phyloP scores from a whole-genome alignment of 2,113 vertebrate species.

The Cynoglossus semilaevis region DNA sequence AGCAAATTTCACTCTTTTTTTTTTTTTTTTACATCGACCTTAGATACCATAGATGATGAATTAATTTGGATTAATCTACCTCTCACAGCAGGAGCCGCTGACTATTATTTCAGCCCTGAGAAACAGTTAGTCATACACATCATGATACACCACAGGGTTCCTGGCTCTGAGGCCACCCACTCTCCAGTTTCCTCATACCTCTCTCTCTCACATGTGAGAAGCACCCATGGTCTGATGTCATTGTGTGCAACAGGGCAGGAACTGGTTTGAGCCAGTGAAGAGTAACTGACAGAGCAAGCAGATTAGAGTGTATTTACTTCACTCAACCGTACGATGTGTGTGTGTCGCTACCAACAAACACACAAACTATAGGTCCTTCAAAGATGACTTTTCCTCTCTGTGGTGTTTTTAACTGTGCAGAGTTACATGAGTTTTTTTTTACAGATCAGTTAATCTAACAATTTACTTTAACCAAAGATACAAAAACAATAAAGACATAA shows the following conservation, averaged over 20 bases:
- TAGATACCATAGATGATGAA: too few relatives aligned
- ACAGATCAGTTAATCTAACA: too few relatives aligned
- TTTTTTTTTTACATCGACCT: too few relatives aligned
- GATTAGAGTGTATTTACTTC: conserved; percentile 59
- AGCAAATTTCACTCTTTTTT: not conserved
- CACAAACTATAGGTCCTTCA: too few relatives aligned
- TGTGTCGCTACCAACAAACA: not conserved
- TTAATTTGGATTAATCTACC: too few relatives aligned
- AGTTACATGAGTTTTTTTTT: too few relatives aligned
- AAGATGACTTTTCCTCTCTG: too few relatives aligned
- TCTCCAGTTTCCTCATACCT: conserved; percentile 23
- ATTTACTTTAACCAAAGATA: too few relatives aligned
- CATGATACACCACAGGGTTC: conserved; percentile 41
- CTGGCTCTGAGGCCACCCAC: conserved; percentile 8
- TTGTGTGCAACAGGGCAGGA: conserved; percentile 50
- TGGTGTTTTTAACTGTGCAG: too few relatives aligned
- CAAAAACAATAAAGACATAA: too few relatives aligned
- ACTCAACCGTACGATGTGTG: conserved; percentile 36
- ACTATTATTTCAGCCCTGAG: not conserved
- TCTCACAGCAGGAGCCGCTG: not conserved
- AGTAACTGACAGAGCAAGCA: conserved; percentile 50
- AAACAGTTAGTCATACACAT: conserved; percentile 5
- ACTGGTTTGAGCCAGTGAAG: conserved; percentile 69
- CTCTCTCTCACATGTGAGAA: conserved; percentile 38
- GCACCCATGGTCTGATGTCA: conserved; percentile 48